Base-by-base conservation (phyloP, 2,797 vertebrate genomes). In the Channallabes apus region DNA sequence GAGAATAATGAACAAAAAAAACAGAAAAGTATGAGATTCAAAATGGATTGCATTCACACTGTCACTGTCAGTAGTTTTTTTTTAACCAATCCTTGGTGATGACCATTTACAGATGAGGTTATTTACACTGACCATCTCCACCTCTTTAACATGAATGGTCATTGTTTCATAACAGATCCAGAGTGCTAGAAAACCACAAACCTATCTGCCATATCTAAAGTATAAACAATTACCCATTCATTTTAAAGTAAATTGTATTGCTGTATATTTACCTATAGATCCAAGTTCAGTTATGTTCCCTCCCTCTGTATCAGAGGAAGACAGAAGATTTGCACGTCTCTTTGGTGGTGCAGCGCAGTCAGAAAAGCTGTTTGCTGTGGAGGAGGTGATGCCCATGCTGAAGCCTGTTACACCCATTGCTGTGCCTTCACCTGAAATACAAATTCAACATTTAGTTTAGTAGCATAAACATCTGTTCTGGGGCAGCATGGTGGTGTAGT, bases 321-420 rank as follows among this genome's bases (percentile, higher is more conserved):
- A 75, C 22, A 87, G 67, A 41, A 85, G 61, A 69, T 78, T 67
- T 80, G 82, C 46, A 54, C 73, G 82, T 79, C 80, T 87, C 24
- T 84, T 88, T n/a, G 78, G 85, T 14, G 82, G 61, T 71, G 84
- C 84, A 61, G 72, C 79, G 86, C 83, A 88, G 38, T 90, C 91
- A 58, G 82, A 83, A 35, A 90, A 89, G 71, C 87, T 84, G 56
- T 88, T 91, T 54, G 90, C 71, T 56, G 83, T 87, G 9, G 89
- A 92, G 51, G 86, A 88, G 59, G 87, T 87, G 81, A 89, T 89
- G 8, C 90, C 86, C 78, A 91, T 77, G n/a, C 90, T 90, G 68
- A 89, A 89, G 46, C 91, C 91, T 27, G 90, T 92, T 86, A 92
- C 90, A n/a, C 90, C 90, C 83, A 90, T 90, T 14, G 77, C 71